Evolutionary conservation across 37 sponge, comb jelly and placozoan genomes (phyloP).

Genomic region (Beroe forskalii): DNA sequence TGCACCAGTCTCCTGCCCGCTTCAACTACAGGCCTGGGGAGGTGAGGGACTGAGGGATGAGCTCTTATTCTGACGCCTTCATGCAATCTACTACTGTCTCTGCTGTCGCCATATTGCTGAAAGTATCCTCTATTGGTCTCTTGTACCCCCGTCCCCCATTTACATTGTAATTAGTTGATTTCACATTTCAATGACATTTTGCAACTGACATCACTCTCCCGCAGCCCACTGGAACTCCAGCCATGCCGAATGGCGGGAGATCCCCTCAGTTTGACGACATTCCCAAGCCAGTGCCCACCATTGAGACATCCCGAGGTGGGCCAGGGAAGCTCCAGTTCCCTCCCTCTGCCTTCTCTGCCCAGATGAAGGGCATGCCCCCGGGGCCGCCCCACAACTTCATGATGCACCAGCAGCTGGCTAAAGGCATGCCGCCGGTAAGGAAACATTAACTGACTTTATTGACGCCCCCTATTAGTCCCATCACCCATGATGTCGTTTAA

Average conservation of each 20-base stretch:
- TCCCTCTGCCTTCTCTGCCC: constrained; percentile 29
- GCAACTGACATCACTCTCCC: too few relatives aligned
- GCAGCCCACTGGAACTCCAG: not conserved
- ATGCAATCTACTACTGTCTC: too few relatives aligned
- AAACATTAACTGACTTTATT: too few relatives aligned
- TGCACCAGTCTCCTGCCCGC: not conserved
- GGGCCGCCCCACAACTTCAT: constrained; percentile 18
- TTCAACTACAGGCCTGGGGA: constrained; percentile 1
- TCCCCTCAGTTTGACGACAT: constrained; percentile 6
- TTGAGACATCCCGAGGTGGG: constrained; percentile 58
- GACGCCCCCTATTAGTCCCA: too few relatives aligned
- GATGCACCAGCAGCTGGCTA: constrained; percentile 29
- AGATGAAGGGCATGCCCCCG: constrained; percentile 53
- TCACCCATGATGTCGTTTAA: too few relatives aligned
- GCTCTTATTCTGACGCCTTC: too few relatives aligned
- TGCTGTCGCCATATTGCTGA: too few relatives aligned
- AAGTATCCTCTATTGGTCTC: too few relatives aligned
- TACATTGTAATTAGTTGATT: too few relatives aligned
- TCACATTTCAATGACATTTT: too few relatives aligned
- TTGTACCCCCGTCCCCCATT: too few relatives aligned
- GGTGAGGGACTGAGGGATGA: too few relatives aligned
- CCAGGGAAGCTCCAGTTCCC: constrained; percentile 23
- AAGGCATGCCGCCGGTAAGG: constrained; percentile 28
- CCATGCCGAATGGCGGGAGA: not conserved
- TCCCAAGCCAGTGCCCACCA: constrained; percentile 50